Evolutionary conservation across 2,113 vertebrate species (phyloP).

Genomic region (Equus quagga): DNA sequence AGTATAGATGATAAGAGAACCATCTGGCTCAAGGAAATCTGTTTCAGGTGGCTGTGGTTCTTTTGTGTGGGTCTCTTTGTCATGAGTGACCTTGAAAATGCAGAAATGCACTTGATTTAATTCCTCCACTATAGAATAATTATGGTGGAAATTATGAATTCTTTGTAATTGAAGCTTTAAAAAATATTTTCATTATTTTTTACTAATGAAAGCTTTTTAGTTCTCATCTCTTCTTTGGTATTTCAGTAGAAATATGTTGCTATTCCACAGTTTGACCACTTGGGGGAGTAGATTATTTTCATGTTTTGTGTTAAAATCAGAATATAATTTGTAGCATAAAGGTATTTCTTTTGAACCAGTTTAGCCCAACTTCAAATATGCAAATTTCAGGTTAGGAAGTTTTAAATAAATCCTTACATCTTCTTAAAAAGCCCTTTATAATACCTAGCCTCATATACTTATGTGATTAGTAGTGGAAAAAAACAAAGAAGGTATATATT

Average conservation of each 20-base stretch:
- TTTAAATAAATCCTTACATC: conserved; percentile 16
- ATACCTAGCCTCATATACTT: not conserved
- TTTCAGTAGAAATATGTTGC: conserved; percentile 1
- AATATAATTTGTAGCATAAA: not conserved
- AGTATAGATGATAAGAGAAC: not conserved
- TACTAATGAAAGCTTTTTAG: not conserved
- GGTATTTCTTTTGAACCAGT: not conserved
- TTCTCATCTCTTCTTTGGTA: not conserved
- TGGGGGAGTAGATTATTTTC: not conserved
- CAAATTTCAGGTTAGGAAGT: conserved; percentile 21
- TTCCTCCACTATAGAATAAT: not conserved
- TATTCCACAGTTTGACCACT: conserved; percentile 30
- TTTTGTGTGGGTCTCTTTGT: not conserved
- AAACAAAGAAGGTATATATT: not conserved
- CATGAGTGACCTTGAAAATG: not conserved
- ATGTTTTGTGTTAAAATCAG: not conserved
- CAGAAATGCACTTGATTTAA: not conserved
- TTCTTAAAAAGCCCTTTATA: not conserved
- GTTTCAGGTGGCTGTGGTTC: not conserved
- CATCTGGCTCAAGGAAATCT: not conserved
- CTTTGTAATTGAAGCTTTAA: not conserved
- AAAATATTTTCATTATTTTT: conserved; percentile 35
- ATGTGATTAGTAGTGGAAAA: not conserved
- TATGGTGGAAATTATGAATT: not conserved
- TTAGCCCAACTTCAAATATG: not conserved